Base-by-base conservation (phyloP, 1,140 invertebrate genomes). In the Leptinotarsa defecta region DNA sequence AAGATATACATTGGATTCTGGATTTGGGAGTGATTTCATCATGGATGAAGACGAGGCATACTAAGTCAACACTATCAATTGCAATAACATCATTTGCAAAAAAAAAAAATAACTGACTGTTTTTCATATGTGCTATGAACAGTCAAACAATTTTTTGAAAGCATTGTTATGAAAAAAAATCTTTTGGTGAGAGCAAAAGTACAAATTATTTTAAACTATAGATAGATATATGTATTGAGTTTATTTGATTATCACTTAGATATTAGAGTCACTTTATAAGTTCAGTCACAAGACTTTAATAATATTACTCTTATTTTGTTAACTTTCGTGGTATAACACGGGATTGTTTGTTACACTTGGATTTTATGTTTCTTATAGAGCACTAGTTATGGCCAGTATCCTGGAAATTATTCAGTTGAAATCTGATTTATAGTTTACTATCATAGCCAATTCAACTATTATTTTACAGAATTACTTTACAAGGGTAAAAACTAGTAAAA, bases 21-120 rank as follows among this genome's bases (percentile, higher is more conserved):
- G 92, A 27, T 86, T 90, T 79, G 88, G 89, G 48, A 92, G 91
- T 79, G 91, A 93, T 82, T 92, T 93, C 83, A 89, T 90, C 62
- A 93, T 94, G 92, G 93, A 94, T 81, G 91, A 92, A 87, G 91
- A 92, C 79, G 91, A 92, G 74, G 78, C 78, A 48, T 80, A 78
- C 69, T 71, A 71, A 24, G 22, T 62, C 34, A 43, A 11, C 8
- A 43, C 8, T 43, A 43, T 8, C 34, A 11, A 11, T 43, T 43
- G 34, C 34, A 3, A 43, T 11, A 43, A 43, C 34, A 43, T 43
- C 8, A 11, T 43, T 43, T 43, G 34, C 8, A 6, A 43, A 43
- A 43, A 34, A 34, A n/a, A n/a, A 43, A 43, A 43, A 43, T 43
- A 34, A 34, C 27, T 11, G 8, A 43, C 8, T 43, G 8, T 43